Conservation (phyloP, 2,113 vertebrate genomes). For the Triplophysa tibetana region DNA sequence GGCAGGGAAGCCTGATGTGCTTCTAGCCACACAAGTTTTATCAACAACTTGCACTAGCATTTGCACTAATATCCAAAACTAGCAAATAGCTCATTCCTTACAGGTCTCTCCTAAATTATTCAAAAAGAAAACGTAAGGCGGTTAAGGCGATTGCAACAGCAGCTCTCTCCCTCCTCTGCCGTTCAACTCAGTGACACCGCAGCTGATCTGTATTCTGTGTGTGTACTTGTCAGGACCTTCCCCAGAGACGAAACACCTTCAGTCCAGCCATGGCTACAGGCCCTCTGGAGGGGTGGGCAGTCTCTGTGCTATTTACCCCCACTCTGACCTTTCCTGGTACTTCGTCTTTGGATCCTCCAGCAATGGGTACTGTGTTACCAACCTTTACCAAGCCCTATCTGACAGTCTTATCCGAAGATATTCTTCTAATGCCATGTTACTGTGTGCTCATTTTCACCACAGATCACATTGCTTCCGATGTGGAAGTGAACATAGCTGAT, state of each 20-base stretch:
- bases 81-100: conserved; percentile 9
- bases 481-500: conserved; percentile 37
- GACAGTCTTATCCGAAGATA: conserved; percentile 25
- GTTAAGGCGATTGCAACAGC: background rate
- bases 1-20: background rate
- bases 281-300: conserved; percentile 23
- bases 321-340: conserved; percentile 43
- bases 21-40: conserved; percentile 3
- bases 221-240: background rate
- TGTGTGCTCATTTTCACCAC: conserved; percentile 10
- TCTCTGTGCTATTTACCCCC: conserved; percentile 36
- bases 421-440: conserved; percentile 18
- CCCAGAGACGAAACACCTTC: conserved; percentile 34
- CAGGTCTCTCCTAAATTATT: background rate
- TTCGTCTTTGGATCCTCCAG: conserved; percentile 11
- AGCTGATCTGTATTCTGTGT: conserved; percentile 14
- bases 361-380: conserved; percentile 33
- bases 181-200: conserved; percentile 25
- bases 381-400: conserved; percentile 17
- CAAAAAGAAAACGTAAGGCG: background rate
- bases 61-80: conserved; percentile 9
- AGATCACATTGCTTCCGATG: background rate
- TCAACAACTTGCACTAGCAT: background rate
- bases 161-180: conserved; percentile 28
- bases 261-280: conserved; percentile 22